phyloP scores from a whole-genome alignment of 2,113 vertebrate genomes.

The Pseudorhombus dupliciocellatus region DNA sequence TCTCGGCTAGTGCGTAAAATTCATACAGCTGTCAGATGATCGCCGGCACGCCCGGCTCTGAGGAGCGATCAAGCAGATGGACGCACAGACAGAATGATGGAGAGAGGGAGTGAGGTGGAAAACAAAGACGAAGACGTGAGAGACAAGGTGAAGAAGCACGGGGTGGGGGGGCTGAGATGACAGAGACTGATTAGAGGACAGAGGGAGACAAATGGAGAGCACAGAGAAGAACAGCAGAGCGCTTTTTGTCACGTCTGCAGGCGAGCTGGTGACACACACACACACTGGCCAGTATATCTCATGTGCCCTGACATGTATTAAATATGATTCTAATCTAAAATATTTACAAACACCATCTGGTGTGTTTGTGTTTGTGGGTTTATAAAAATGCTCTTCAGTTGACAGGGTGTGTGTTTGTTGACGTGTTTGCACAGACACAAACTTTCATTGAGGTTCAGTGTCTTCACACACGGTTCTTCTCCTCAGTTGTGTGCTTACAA shows the following conservation, averaged over 20 bases:
- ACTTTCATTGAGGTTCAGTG: neutral
- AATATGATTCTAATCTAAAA: constrained; percentile 33
- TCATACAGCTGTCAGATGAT: constrained; percentile 50
- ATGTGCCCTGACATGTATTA: constrained; percentile 7
- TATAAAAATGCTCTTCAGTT: neutral
- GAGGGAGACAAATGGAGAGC: constrained; percentile 23
- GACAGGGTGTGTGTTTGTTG: neutral
- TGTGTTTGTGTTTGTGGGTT: constrained; percentile 8
- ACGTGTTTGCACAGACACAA: neutral
- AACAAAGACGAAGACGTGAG: constrained; percentile 33
- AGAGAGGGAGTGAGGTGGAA: constrained; percentile 25
- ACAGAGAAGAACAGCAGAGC: neutral
- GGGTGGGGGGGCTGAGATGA: constrained; percentile 12
- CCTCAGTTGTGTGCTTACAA: too few relatives aligned
- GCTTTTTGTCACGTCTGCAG: constrained; percentile 17
- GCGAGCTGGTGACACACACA: neutral
- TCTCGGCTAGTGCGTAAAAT: constrained; percentile 39
- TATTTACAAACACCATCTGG: constrained; percentile 36
- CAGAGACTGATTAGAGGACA: constrained; percentile 49
- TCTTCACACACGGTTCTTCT: too few relatives aligned
- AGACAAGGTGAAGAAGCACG: constrained; percentile 40
- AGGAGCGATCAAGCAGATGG: constrained; percentile 41
- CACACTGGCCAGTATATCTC: neutral
- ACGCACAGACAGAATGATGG: constrained; percentile 43
- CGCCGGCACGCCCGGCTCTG: neutral